These are phyloP conservation scores for Oithona nana DNA, from an alignment of 2,888 invertebrate genomes.

Conservation along the genomic window DNA sequence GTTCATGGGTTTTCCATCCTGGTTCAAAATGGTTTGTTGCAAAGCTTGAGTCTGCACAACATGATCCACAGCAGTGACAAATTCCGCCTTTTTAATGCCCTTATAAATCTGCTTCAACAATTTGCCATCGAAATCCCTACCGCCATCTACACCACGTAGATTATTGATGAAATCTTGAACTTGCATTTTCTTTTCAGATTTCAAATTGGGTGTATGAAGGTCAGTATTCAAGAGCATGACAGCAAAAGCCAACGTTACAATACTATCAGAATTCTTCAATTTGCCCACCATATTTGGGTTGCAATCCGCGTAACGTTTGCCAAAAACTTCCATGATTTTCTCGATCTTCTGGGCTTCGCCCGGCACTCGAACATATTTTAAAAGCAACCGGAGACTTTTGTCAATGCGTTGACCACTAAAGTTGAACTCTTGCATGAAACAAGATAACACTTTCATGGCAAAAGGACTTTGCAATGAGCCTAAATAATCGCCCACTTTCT, in stretches of 20 bases:
- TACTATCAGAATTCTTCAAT: background rate
- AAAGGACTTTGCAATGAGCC: constrained; percentile 4
- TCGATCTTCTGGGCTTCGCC: constrained; percentile 13
- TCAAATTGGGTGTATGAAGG: constrained; percentile 4
- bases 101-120: constrained; percentile 13
- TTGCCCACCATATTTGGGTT: constrained; percentile 6
- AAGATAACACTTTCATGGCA: constrained; percentile 12
- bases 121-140: constrained; percentile 11
- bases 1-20: background rate
- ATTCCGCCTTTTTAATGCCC: constrained; percentile 14
- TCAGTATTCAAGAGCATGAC: constrained; percentile 14
- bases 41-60: constrained; percentile 1
- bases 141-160: constrained; percentile 6
- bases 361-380: constrained; percentile 8
- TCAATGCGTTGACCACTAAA: constrained; percentile 6
- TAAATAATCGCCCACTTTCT: constrained; percentile 14
- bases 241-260: constrained; percentile 6
- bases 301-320: constrained; percentile 12
- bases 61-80: constrained; percentile 8
- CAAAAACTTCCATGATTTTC: constrained; percentile 16
- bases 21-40: background rate
- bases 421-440: constrained; percentile 15
- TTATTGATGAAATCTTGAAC: constrained; percentile 7
- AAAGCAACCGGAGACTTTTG: constrained; percentile 1
- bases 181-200: constrained; percentile 9